Evolutionary conservation across 2,888 invertebrate genomes (phyloP), one percentile per base, ranked within the genome.

Genomic region (Maniola hyperantus): DNA sequence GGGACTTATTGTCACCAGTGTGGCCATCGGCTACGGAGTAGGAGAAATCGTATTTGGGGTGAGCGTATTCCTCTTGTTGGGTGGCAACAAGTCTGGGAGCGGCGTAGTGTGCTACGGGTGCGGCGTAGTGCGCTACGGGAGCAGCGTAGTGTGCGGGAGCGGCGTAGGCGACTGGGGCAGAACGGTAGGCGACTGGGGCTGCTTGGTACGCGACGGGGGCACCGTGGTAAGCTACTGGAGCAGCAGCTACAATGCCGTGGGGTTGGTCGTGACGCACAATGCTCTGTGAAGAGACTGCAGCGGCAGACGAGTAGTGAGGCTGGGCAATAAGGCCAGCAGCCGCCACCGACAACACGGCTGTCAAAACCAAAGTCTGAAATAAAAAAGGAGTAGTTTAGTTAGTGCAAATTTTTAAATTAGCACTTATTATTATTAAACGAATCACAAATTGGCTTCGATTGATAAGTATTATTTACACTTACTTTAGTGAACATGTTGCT

Each of bases 21-120:
- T 93, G 93, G n/a, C 88, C 88, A 72, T 94, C 94, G 67, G 93
- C 88, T 20, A 92, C 93, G 11, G 93, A 93, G 80, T 93, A 93
- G n/a, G 92, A 87, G 83, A 87, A 93, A 63, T 92, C 88, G 82
- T 94, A 93, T 77, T 92, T 90, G 64, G 93, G 93, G 79, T 93
- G 89, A 15, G 93, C 61, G 81, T 82, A 82, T 51, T 66, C 81
- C 67, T 82, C 83, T 18, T 79, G 80, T 10, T 79, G 78, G 36
- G 76, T 75, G 20, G 81, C 79, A 10, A 80, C 74, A 36, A 81
- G 78, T 75, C 81, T 80, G 77, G 85, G 87, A 18, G 70, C 67
- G 20, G 82, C 74, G 57, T 85, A 82, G 60, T 82, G 78, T 36
- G 83, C 78, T 75, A 66, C 18, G 46, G 80, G 80, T 26, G 69